Evolutionary conservation across 2,113 vertebrate genomes (phyloP).

Genomic region (Macquaria ambigua): DNA sequence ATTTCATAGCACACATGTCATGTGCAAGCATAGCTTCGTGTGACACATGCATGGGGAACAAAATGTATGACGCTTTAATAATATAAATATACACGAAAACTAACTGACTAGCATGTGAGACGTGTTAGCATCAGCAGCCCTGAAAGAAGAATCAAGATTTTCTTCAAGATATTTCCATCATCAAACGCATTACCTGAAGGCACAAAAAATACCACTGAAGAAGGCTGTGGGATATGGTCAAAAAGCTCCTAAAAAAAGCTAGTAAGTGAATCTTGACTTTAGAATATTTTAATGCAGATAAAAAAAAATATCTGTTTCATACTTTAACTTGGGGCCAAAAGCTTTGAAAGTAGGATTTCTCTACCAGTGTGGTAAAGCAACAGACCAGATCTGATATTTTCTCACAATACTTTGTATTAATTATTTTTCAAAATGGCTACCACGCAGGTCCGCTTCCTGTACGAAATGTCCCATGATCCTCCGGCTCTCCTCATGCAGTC

Average conservation of each 20-base stretch:
- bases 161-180: neutral
- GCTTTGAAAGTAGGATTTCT: neutral
- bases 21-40: neutral
- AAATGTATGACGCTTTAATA: neutral
- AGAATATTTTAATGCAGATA: neutral
- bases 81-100: neutral
- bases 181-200: neutral
- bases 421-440: slow-evolving; percentile 60
- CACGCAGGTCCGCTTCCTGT: slow-evolving; percentile 34
- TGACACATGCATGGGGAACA: neutral
- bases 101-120: neutral
- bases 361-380: neutral
- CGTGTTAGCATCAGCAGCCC: neutral
- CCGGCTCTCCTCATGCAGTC: slow-evolving; percentile 19
- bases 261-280: neutral
- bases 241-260: neutral
- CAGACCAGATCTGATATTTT: neutral
- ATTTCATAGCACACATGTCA: neutral
- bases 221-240: neutral
- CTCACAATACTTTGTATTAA: neutral
- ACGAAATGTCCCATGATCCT: slow-evolving; percentile 60
- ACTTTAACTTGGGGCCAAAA: neutral
- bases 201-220: neutral
- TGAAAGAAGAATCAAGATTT: neutral
- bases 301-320: neutral